phyloP scores from a whole-genome alignment of 2,888 invertebrate genomes.

The Cantharis lateralis region DNA sequence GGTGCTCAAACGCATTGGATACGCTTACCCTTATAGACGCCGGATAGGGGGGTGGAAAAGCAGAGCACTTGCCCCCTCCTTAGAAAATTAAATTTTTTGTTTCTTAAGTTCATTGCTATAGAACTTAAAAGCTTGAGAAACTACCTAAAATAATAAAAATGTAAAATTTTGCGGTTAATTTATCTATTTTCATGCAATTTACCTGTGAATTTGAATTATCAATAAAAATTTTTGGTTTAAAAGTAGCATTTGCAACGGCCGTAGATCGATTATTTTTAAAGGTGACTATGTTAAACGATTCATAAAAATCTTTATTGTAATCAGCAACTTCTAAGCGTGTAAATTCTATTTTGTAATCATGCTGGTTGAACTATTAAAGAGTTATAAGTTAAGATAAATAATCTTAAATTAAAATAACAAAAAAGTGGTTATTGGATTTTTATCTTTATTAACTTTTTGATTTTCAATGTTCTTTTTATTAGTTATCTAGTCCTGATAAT shows the following conservation, averaged over 20 bases:
- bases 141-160: not conserved
- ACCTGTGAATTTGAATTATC: not conserved
- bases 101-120: not conserved
- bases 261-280: not conserved
- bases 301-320: not conserved
- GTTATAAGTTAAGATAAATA: too few species aligned
- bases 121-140: not conserved
- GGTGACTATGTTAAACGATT: not conserved
- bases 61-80: too few species aligned
- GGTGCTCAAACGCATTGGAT: too few species aligned
- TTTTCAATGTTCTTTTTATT: too few species aligned
- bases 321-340: not conserved
- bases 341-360: not conserved
- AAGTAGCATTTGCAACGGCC: not conserved
- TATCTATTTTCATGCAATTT: not conserved
- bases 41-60: too few species aligned
- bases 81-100: too few species aligned
- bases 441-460: too few species aligned
- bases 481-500: too few species aligned
- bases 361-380: not conserved
- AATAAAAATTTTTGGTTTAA: not conserved
- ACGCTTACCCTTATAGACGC: too few species aligned
- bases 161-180: not conserved
- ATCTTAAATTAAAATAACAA: too few species aligned
- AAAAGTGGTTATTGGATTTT: too few species aligned